Evolutionary conservation across 2,113 vertebrate species (phyloP).

Genomic region (Actinemys pallida): DNA sequence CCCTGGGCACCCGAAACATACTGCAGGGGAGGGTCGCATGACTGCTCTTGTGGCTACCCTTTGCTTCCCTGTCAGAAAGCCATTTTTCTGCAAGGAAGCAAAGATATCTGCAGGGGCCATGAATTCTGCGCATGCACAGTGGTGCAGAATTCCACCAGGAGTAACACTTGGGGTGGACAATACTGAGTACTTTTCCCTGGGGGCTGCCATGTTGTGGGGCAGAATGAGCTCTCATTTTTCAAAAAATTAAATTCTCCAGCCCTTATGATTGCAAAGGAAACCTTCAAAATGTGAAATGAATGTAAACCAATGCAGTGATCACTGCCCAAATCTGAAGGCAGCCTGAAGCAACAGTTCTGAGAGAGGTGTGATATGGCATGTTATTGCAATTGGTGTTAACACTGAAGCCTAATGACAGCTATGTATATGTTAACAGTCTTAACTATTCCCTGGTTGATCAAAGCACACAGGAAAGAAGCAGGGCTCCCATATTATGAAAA

Average conservation of each 20-base stretch:
- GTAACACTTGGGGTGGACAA: too few species aligned
- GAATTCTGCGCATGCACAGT: too few species aligned
- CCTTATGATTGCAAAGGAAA: not conserved
- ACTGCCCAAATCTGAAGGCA: not conserved
- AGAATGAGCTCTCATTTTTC: not conserved
- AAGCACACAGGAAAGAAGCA: accelerated
- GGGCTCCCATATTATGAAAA: not conserved
- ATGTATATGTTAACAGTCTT: not conserved
- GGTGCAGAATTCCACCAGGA: too few species aligned
- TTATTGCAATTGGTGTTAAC: not conserved
- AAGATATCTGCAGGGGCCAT: too few species aligned
- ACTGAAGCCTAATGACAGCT: not conserved
- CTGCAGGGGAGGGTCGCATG: too few species aligned
- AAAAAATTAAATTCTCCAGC: not conserved
- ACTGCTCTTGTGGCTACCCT: too few species aligned
- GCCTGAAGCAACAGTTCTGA: not conserved
- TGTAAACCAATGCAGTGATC: accelerated
- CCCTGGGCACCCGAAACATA: too few species aligned
- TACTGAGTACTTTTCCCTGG: not conserved
- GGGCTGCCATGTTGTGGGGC: not conserved
- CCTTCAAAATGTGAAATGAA: not conserved
- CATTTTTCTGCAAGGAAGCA: too few species aligned
- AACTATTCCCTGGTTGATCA: not conserved
- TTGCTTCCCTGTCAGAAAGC: too few species aligned
- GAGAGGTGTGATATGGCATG: accelerated